phyloP scores from a whole-genome alignment of 2,797 vertebrate species.

The Pteronotus mesoamericanus region DNA sequence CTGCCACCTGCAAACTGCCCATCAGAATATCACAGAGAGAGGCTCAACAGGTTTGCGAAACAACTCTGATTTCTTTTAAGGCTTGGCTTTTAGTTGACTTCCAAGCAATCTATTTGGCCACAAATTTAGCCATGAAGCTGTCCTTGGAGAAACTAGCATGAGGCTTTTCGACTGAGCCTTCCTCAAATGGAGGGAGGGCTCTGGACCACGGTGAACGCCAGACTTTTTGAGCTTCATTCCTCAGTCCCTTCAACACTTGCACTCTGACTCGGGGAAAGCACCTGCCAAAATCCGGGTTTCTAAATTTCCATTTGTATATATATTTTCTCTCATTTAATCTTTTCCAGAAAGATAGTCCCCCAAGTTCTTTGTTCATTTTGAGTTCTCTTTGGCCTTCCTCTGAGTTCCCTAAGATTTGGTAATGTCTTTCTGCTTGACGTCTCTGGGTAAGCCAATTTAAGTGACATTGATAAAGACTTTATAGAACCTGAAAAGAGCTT shows the following conservation, averaged over 20 bases:
- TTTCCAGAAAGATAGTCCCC: not conserved
- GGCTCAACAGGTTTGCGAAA: slow-evolving; percentile 39
- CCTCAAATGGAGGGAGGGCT: not conserved
- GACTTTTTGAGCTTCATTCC: not conserved
- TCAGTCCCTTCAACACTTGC: not conserved
- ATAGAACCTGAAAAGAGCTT: not conserved
- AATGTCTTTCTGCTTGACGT: not conserved
- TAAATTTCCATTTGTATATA: not conserved
- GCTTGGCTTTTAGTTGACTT: slow-evolving; percentile 58
- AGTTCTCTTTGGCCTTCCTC: not conserved
- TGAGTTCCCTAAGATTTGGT: not conserved
- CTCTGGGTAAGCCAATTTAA: not conserved
- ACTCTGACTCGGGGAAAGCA: not conserved
- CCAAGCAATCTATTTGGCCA: not conserved
- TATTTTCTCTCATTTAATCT: slow-evolving; percentile 25
- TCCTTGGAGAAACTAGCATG: not conserved
- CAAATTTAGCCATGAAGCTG: slow-evolving; percentile 27
- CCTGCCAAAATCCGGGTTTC: not conserved
- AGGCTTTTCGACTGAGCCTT: not conserved
- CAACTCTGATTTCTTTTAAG: slow-evolving; percentile 45
- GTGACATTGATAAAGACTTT: not conserved
- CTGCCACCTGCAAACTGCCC: not conserved
- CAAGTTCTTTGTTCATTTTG: slow-evolving; percentile 11
- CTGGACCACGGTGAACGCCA: not conserved
- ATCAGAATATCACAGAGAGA: not conserved